Conservation (phyloP, 2,888 invertebrate species). For the Pseudolycoriella hygida region DNA sequence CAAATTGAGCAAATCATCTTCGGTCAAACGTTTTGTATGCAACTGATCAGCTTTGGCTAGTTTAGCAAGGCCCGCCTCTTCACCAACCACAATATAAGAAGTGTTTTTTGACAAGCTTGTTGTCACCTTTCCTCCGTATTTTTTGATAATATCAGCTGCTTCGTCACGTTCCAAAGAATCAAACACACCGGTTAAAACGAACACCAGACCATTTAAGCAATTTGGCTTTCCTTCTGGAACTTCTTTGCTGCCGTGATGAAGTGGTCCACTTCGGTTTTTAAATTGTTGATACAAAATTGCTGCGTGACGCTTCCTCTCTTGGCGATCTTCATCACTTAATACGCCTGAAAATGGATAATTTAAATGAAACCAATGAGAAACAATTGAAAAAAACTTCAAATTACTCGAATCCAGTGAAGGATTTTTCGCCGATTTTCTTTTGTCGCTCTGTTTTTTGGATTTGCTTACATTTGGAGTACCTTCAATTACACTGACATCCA, state of each 20-base stretch:
- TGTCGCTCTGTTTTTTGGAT: neutral
- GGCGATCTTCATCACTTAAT: slow-evolving; percentile 40
- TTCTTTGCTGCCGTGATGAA: slow-evolving; percentile 65
- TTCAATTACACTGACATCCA: neutral
- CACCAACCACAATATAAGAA: slow-evolving; percentile 66
- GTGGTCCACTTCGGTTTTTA: slow-evolving; percentile 59
- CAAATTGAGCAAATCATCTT: slow-evolving; percentile 68
- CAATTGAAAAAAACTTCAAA: slow-evolving; percentile 25
- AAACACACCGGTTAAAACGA: slow-evolving; percentile 69
- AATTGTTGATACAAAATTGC: slow-evolving; percentile 56
- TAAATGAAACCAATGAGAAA: neutral
- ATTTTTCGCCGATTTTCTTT: neutral
- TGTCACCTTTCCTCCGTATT: slow-evolving; percentile 66
- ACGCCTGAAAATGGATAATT: neutral
- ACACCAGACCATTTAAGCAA: slow-evolving; percentile 51
- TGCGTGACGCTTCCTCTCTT: slow-evolving; percentile 46
- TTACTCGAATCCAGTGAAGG: slow-evolving; percentile 10
- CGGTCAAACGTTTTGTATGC: slow-evolving; percentile 49
- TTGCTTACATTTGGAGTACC: neutral
- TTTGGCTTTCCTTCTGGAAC: slow-evolving; percentile 60
- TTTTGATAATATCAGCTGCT: slow-evolving; percentile 49
- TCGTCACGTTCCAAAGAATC: slow-evolving; percentile 79
- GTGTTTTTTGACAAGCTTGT: slow-evolving; percentile 58
- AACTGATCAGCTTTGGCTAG: slow-evolving; percentile 53
- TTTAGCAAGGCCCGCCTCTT: slow-evolving; percentile 75